These are phyloP conservation scores for Timema podura DNA, from an alignment of 2,888 invertebrate genomes.

Conservation along the genomic window DNA sequence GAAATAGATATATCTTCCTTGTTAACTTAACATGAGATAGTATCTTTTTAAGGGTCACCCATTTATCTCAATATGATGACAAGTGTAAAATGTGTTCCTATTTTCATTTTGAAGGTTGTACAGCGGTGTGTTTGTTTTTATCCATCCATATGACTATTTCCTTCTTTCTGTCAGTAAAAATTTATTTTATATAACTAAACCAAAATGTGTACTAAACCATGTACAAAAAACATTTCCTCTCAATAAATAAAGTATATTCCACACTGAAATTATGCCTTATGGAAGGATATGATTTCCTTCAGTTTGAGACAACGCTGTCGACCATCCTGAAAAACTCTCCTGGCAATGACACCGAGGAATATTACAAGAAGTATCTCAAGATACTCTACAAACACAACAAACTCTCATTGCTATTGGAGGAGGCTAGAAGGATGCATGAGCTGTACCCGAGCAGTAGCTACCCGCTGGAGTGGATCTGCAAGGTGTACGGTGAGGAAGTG, in stretches of 20 bases:
- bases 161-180: no score
- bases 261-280: background rate
- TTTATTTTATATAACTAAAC: no score
- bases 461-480: slow-evolving; percentile 60
- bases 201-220: no score
- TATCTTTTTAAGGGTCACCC: no score
- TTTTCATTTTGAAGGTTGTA: no score
- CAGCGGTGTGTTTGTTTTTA: no score
- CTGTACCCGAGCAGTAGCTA: slow-evolving; percentile 49
- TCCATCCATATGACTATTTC: no score
- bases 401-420: slow-evolving; percentile 44
- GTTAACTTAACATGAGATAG: no score
- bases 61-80: no score
- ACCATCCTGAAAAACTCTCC: slow-evolving; percentile 37
- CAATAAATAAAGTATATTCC: background rate
- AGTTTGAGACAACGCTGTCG: slow-evolving; percentile 42
- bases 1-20: no score
- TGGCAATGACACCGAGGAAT: slow-evolving; percentile 30
- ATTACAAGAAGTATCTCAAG: slow-evolving; percentile 50
- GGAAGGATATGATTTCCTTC: slow-evolving; percentile 31
- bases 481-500: slow-evolving; percentile 50
- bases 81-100: no score
- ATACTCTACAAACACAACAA: slow-evolving; percentile 48
- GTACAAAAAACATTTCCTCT: background rate
- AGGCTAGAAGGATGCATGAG: slow-evolving; percentile 49